phyloP scores from a whole-genome alignment of 2,888 invertebrate genomes.

The Polydrusus cervinus region DNA sequence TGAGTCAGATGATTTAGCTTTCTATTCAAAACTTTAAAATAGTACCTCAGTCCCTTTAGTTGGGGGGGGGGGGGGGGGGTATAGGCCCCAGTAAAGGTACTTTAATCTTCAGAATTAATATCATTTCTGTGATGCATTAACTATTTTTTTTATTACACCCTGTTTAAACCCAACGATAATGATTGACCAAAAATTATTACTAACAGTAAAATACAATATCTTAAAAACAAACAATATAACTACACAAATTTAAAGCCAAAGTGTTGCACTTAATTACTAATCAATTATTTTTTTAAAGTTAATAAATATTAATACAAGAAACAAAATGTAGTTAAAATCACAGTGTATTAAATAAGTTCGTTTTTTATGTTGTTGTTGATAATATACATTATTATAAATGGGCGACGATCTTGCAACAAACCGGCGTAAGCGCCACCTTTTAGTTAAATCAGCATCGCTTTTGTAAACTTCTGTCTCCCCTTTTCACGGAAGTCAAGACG shows the following conservation, averaged over 20 bases:
- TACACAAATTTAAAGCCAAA: slow-evolving; percentile 50
- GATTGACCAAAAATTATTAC: background rate
- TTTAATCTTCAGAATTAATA: background rate
- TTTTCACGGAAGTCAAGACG: too few relatives aligned
- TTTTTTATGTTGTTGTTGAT: background rate
- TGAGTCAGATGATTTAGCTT: too few relatives aligned
- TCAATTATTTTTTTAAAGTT: slow-evolving; percentile 16
- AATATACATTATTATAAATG: background rate
- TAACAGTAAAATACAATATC: slow-evolving; percentile 1
- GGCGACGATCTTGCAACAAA: background rate
- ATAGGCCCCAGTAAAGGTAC: too few relatives aligned
- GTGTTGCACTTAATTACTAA: slow-evolving; percentile 44
- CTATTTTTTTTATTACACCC: slow-evolving; percentile 5
- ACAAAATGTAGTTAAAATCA: slow-evolving; percentile 46
- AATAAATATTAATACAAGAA: slow-evolving; percentile 34
- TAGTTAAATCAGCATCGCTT: too few relatives aligned
- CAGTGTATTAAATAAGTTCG: slow-evolving; percentile 50
- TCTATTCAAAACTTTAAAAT: too few relatives aligned
- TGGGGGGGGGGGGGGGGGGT: too few relatives aligned
- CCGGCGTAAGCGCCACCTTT: background rate
- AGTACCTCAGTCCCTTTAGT: too few relatives aligned
- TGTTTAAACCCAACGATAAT: slow-evolving; percentile 3
- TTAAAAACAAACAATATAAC: slow-evolving; percentile 26
- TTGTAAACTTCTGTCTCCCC: too few relatives aligned
- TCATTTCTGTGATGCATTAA: slow-evolving; percentile 15